These are phyloP conservation scores for Drosophila baimaii DNA, from an alignment of 1,140 invertebrate species.

Conservation along the genomic window DNA sequence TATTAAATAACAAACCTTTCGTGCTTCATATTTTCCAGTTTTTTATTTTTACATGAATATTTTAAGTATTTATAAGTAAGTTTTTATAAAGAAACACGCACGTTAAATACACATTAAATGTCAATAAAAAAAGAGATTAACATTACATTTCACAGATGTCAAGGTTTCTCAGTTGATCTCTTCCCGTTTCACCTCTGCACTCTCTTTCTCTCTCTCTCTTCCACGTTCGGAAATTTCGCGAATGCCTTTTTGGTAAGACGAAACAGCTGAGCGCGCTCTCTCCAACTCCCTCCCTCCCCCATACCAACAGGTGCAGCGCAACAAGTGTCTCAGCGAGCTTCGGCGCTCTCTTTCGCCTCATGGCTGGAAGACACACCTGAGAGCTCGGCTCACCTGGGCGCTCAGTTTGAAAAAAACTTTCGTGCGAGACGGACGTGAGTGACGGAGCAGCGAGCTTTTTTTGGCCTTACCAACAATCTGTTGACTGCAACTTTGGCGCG, in stretches of 20 bases:
- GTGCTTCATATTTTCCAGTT: not conserved
- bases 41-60: not conserved
- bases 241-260: constrained; percentile 30
- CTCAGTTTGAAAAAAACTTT: constrained; percentile 77
- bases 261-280: constrained; percentile 27
- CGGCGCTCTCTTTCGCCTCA: constrained; percentile 26
- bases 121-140: constrained; percentile 15
- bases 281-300: not conserved
- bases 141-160: constrained; percentile 37
- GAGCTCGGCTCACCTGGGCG: constrained; percentile 15
- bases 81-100: no score
- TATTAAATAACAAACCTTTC: not conserved
- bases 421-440: constrained; percentile 74
- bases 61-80: not conserved
- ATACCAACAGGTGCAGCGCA: constrained; percentile 42
- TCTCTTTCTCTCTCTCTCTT: not conserved
- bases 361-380: not conserved
- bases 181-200: constrained; percentile 37
- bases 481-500: constrained; percentile 58
- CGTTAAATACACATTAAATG: not conserved
- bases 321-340: constrained; percentile 53
- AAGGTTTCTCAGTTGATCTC: constrained; percentile 26
- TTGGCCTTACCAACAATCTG: constrained; percentile 25
- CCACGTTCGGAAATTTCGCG: constrained; percentile 30
- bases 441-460: constrained; percentile 30